A percentile compares a stretch with the other conserved stretches of the same genome.
These are phyloP conservation scores for Agelaius tricolor DNA, from an alignment of 2,113 vertebrate genomes.

Conservation along the genomic window DNA sequence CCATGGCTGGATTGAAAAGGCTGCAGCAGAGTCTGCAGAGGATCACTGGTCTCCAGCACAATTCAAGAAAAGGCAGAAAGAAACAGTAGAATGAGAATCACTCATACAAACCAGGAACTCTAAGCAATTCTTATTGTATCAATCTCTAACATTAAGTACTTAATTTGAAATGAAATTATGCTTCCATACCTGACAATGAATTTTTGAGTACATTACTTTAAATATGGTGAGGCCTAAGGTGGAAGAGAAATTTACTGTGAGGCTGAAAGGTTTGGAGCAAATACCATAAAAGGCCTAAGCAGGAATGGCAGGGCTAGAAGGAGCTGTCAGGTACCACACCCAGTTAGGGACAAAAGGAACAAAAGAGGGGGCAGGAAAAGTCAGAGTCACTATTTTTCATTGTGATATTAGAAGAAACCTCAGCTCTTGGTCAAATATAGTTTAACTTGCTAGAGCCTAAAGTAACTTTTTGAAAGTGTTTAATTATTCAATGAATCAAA, in stretches of 20 bases:
- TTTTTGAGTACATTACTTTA: background rate
- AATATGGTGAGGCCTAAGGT: background rate
- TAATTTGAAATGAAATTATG: background rate
- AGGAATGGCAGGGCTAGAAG: background rate
- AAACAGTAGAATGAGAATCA: background rate
- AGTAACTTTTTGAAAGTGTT: background rate
- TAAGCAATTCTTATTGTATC: background rate
- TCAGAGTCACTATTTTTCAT: background rate
- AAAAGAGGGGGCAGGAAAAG: background rate
- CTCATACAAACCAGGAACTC: background rate
- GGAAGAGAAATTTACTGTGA: background rate
- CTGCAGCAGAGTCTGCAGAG: background rate
- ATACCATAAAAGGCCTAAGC: background rate
- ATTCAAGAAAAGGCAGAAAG: background rate
- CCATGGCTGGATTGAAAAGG: background rate
- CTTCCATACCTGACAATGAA: background rate
- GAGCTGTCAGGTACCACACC: background rate
- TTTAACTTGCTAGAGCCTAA: background rate
- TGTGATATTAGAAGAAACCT: background rate
- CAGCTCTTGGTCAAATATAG: background rate
- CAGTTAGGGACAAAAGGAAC: background rate
- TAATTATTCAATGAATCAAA: conserved; percentile 8
- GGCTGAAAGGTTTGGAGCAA: background rate
- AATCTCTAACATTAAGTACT: background rate
- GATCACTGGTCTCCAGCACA: background rate